Base-by-base conservation (phyloP, 2,797 vertebrate species). In the Myripristis jacobus region DNA sequence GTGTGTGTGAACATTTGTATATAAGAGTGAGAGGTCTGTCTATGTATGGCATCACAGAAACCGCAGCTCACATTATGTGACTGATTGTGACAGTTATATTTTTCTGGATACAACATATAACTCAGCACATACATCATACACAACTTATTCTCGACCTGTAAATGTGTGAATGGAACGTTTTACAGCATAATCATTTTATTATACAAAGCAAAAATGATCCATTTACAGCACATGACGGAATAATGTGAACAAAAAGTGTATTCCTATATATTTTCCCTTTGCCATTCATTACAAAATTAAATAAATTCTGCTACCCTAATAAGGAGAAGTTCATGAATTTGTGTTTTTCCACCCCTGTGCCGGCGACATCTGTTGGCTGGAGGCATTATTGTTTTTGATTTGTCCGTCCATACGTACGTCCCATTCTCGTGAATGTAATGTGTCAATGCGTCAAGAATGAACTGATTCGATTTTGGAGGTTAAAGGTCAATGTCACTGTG, bases 1-100 rank as follows among this genome's bases (percentile, higher is more conserved):
- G n/a, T n/a, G n/a, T 74, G 73, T 77, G 74, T 82, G 88, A 78
- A 73, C 60, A 60, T 86, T 82, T 91, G 89, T 90, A 87, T 41
- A 87, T 87, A 85, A 62, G 55, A 83, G 68, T 25, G 75, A 72
- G 25, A 71, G 55, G 36, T 73, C 47, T 70, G 67, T 43, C 46
- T 77, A 57, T 85, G 75, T 66, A 70, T 75, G 59, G 48, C 73
- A 73, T 51, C 66, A 76, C 68, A 76, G 62, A 55, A 48, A 29
- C 1, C 66, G 25, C 75, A 79, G 72, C 71, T 80, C 31, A 68
- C 55, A 73, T 51, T 75, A 62, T 72, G 57, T 68, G 38, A 77
- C 56, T 78, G 77, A 78, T 83, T 72, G 57, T 68, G 38, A 77
- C 56, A 79, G 77, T 80, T 83, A 76, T 82, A 77, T 91, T 87